Evolutionary conservation across 2,888 invertebrate species (phyloP).

Genomic region (Iphiclides podalirius): DNA sequence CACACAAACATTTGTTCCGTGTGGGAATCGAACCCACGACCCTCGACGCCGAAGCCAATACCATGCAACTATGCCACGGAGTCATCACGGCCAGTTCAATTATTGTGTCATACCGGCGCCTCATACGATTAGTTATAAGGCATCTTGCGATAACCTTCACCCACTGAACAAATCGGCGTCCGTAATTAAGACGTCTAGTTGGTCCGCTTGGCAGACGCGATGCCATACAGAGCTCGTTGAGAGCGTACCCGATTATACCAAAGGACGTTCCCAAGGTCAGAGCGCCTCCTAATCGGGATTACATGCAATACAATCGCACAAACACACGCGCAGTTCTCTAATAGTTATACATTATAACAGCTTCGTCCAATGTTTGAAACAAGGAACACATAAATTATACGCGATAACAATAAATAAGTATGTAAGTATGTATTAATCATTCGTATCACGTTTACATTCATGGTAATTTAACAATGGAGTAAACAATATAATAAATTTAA

Average conservation of each 20-base stretch:
- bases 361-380: background rate
- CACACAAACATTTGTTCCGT: too few relatives aligned
- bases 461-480: background rate
- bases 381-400: background rate
- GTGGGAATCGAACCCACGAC: too few relatives aligned
- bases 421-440: background rate
- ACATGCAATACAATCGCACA: slow-evolving; percentile 9
- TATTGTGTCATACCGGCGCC: background rate
- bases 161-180: slow-evolving; percentile 5
- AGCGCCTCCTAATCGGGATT: slow-evolving; percentile 17
- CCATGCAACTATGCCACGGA: too few relatives aligned
- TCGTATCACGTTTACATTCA: background rate
- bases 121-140: background rate
- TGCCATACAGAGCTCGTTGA: slow-evolving; percentile 14
- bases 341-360: background rate
- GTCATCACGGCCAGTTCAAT: too few relatives aligned
- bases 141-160: slow-evolving; percentile 15
- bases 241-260: slow-evolving; percentile 12
- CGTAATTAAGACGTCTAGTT: slow-evolving; percentile 4
- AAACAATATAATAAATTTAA: too few relatives aligned
- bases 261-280: slow-evolving; percentile 23
- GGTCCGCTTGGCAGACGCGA: slow-evolving; percentile 3
- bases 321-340: background rate
- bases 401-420: background rate
- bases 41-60: too few relatives aligned